These are phyloP conservation scores for Gavia stellata DNA, from an alignment of 2,113 vertebrate species.

Conservation along the genomic window DNA sequence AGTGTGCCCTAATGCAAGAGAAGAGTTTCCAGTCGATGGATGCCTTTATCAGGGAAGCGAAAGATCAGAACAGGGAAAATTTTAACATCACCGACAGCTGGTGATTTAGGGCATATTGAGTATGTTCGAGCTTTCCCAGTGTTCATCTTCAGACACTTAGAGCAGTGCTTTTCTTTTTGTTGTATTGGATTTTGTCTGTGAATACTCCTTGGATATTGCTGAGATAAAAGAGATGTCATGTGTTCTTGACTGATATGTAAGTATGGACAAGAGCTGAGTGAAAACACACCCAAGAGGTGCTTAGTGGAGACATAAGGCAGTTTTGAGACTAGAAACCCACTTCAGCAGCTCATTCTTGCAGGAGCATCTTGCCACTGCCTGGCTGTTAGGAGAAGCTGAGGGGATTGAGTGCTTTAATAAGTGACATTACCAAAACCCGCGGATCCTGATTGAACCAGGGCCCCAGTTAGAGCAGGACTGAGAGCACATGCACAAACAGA, in stretches of 20 bases:
- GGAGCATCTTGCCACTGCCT: background rate
- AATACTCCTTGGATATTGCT: background rate
- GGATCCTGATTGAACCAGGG: background rate
- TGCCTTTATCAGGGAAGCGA: background rate
- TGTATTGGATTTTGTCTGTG: background rate
- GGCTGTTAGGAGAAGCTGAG: background rate
- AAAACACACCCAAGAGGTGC: background rate
- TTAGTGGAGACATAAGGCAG: background rate
- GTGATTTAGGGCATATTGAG: background rate
- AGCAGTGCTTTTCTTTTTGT: background rate
- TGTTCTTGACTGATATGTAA: background rate
- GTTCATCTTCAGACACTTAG: background rate
- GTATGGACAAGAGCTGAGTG: background rate
- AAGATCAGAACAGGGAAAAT: background rate
- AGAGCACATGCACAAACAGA: background rate
- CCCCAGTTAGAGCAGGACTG: rapidly evolving
- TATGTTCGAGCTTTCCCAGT: background rate
- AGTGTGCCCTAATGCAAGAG: background rate
- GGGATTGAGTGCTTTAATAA: background rate
- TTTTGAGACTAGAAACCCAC: background rate
- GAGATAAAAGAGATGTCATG: background rate
- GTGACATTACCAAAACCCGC: background rate
- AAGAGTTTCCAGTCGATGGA: background rate
- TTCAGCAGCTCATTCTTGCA: background rate
- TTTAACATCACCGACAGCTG: background rate